Conservation (phyloP, 2,888 invertebrate genomes). For the Meteorus colon region DNA sequence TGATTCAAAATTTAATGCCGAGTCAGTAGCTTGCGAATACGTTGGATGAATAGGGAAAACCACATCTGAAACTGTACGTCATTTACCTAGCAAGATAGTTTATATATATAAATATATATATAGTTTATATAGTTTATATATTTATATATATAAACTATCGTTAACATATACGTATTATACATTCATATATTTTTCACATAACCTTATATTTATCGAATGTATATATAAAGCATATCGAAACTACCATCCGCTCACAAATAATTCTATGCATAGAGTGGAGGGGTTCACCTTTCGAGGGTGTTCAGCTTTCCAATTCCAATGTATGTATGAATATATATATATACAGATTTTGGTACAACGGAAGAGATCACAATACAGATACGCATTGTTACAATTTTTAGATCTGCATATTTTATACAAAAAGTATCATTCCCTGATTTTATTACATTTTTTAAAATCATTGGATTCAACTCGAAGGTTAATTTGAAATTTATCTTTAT, state of each 20-base stretch:
- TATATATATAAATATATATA: slow-evolving; percentile 51
- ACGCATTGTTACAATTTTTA: not conserved
- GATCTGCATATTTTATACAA: not conserved
- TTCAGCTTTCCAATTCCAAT: too few species aligned
- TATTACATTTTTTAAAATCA: too few species aligned
- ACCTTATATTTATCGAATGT: not conserved
- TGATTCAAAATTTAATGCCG: slow-evolving; percentile 59
- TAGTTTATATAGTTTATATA: not conserved
- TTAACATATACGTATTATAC: not conserved
- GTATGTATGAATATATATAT: too few species aligned
- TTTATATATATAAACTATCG: not conserved
- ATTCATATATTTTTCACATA: not conserved
- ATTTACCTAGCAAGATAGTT: slow-evolving; percentile 59
- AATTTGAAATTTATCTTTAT: too few species aligned
- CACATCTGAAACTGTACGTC: slow-evolving; percentile 58
- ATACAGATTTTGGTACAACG: not conserved
- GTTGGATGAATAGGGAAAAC: slow-evolving; percentile 61
- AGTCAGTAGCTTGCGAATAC: slow-evolving; percentile 60
- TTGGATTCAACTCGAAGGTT: too few species aligned
- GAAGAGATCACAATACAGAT: not conserved
- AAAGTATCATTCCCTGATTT: not conserved
- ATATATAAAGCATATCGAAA: slow-evolving; percentile 4
- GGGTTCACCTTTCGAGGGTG: not conserved
- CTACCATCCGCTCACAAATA: not conserved
- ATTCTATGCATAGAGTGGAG: not conserved